Conservation (phyloP, 2,888 invertebrate species). For the Cacoxenus indagator region DNA sequence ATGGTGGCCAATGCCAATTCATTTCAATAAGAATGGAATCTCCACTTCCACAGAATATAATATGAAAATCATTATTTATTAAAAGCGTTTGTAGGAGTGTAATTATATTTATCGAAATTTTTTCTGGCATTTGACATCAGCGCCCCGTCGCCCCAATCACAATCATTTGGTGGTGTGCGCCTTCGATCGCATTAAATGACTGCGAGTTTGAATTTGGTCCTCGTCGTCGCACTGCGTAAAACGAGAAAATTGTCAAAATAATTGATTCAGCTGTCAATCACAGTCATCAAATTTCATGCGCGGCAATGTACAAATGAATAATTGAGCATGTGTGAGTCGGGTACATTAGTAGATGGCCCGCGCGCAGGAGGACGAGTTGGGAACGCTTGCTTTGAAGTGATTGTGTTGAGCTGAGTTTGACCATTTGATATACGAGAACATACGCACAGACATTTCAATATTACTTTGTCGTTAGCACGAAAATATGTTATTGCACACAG, state of each 20-base stretch:
- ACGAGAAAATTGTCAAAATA: slow-evolving; percentile 46
- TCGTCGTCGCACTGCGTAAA: neutral
- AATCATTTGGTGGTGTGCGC: neutral
- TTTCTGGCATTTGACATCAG: neutral
- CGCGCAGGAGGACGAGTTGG: no score
- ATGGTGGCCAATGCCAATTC: slow-evolving; percentile 10
- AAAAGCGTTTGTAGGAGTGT: slow-evolving; percentile 34
- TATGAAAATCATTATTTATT: slow-evolving; percentile 21
- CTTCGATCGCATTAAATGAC: slow-evolving; percentile 37
- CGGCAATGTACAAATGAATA: neutral
- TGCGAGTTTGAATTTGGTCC: slow-evolving; percentile 23
- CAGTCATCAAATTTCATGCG: slow-evolving; percentile 2
- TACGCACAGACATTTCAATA: no score
- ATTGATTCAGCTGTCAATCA: slow-evolving; percentile 58
- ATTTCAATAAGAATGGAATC: slow-evolving; percentile 10
- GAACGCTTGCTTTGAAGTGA: no score
- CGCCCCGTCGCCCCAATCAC: neutral
- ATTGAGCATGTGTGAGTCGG: slow-evolving; percentile 4
- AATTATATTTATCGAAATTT: slow-evolving; percentile 4
- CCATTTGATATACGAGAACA: no score
- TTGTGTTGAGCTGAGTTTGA: no score
- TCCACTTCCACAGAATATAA: neutral
- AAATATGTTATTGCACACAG: no score
- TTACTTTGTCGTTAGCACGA: no score
- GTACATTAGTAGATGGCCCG: no score